Conservation (phyloP, 2,888 invertebrate genomes). For the Perdita meconis region DNA sequence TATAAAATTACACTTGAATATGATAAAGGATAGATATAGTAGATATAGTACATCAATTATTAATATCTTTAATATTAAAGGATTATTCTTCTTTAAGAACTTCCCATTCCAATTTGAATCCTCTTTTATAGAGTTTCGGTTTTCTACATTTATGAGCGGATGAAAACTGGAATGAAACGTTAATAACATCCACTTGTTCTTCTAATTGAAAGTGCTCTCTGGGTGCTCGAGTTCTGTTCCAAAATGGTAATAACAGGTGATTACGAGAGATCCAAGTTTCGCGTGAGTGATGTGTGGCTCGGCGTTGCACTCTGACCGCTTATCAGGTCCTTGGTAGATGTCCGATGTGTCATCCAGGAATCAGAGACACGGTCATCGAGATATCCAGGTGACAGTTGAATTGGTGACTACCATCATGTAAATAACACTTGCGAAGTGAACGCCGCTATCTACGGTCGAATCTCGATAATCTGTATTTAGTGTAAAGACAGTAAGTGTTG, state of each 20-base stretch:
- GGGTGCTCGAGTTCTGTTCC: not conserved
- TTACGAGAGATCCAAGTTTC: slow-evolving; percentile 9
- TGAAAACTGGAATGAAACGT: no score
- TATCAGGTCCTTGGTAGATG: slow-evolving; percentile 36
- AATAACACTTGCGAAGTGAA: slow-evolving; percentile 36
- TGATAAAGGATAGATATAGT: no score
- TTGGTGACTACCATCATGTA: slow-evolving; percentile 32
- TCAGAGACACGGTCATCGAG: slow-evolving; percentile 45
- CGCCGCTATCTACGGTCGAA: slow-evolving; percentile 15
- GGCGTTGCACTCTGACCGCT: slow-evolving; percentile 23
- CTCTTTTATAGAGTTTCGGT: no score
- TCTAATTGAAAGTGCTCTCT: not conserved
- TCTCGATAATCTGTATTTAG: slow-evolving; percentile 22
- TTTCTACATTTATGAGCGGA: no score
- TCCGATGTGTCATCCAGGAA: slow-evolving; percentile 43
- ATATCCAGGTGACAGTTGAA: slow-evolving; percentile 40
- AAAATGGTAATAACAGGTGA: not conserved
- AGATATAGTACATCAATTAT: no score
- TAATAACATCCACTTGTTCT: no score
- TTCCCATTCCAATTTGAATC: no score
- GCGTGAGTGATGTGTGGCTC: slow-evolving; percentile 24
- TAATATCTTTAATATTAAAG: no score
- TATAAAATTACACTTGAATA: no score
- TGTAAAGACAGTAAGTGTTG: not conserved
- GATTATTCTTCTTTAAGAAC: no score